These are phyloP conservation scores for Mimumesa dahlbomi DNA, from an alignment of 2,888 invertebrate genomes.

Conservation along the genomic window DNA sequence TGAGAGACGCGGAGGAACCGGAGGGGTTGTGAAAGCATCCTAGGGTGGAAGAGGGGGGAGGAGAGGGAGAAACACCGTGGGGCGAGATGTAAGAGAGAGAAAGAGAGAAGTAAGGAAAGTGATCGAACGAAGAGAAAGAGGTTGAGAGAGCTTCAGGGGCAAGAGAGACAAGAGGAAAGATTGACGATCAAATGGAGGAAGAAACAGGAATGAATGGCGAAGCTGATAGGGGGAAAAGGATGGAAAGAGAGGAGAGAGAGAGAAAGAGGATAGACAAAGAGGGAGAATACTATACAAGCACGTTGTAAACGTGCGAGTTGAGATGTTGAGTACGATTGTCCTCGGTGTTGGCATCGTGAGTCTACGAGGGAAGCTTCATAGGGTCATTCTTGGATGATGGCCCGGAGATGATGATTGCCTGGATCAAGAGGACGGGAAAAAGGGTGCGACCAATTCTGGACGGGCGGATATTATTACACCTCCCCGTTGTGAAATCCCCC, in stretches of 20 bases:
- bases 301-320: slow-evolving; percentile 53
- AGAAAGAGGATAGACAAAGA: slow-evolving; percentile 8
- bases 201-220: slow-evolving; percentile 12
- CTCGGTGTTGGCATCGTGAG: slow-evolving; percentile 57
- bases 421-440: slow-evolving; percentile 51
- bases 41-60: slow-evolving; percentile 6
- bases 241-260: slow-evolving; percentile 1
- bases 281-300: slow-evolving; percentile 23
- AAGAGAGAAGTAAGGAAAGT: background rate
- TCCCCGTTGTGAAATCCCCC: background rate
- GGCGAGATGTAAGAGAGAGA: background rate
- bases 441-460: slow-evolving; percentile 43
- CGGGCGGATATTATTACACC: slow-evolving; percentile 49
- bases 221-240: slow-evolving; percentile 8
- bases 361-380: slow-evolving; percentile 9
- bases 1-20: slow-evolving; percentile 22
- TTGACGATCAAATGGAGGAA: slow-evolving; percentile 21
- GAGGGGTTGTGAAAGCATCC: slow-evolving; percentile 8
- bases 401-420: slow-evolving; percentile 55
- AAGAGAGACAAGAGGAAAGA: slow-evolving; percentile 12
- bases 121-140: slow-evolving; percentile 1
- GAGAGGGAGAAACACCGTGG: background rate
- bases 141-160: background rate
- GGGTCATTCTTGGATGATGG: slow-evolving; percentile 50
- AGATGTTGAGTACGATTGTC: slow-evolving; percentile 68